A percentile compares a stretch with the other conserved stretches of the same genome.
These are phyloP conservation scores for Lasioglossum vierecki DNA, from an alignment of 2,888 invertebrate species.

Conservation along the genomic window DNA sequence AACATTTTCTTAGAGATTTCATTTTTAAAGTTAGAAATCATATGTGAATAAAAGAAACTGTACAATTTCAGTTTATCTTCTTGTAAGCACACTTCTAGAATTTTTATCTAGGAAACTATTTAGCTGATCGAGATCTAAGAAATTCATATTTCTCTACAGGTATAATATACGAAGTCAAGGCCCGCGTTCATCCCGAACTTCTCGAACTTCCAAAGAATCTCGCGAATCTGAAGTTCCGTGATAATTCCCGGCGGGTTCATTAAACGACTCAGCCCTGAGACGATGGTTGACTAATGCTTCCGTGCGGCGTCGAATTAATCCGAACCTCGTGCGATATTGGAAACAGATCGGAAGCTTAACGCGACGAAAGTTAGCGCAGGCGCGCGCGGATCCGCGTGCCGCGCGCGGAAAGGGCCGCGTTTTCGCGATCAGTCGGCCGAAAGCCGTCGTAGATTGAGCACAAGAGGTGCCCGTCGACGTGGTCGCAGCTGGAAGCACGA, in stretches of 20 bases:
- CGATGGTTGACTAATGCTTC: background rate
- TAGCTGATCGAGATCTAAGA: background rate
- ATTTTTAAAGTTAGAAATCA: no score
- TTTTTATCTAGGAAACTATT: background rate
- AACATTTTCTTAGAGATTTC: no score
- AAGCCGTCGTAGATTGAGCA: constrained; percentile 69
- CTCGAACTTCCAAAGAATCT: background rate
- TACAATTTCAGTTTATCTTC: no score
- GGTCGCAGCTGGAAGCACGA: constrained; percentile 42
- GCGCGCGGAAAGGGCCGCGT: constrained; percentile 59
- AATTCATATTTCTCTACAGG: no score
- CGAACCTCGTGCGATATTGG: constrained; percentile 6
- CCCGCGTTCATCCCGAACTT: background rate
- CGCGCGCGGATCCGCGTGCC: constrained; percentile 49
- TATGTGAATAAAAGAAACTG: no score
- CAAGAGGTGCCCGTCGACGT: constrained; percentile 39
- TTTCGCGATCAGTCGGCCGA: constrained; percentile 75
- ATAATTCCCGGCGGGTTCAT: background rate
- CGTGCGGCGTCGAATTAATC: constrained; percentile 16
- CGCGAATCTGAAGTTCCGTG: background rate
- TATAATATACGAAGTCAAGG: no score
- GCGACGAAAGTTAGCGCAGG: constrained; percentile 48
- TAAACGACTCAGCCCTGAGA: background rate
- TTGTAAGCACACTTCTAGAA: background rate
- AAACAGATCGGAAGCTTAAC: constrained; percentile 35